A percentile compares a stretch with the other conserved stretches of the same genome.
Conservation (phyloP, 2,888 invertebrate species). For the Apoderus coryli region DNA sequence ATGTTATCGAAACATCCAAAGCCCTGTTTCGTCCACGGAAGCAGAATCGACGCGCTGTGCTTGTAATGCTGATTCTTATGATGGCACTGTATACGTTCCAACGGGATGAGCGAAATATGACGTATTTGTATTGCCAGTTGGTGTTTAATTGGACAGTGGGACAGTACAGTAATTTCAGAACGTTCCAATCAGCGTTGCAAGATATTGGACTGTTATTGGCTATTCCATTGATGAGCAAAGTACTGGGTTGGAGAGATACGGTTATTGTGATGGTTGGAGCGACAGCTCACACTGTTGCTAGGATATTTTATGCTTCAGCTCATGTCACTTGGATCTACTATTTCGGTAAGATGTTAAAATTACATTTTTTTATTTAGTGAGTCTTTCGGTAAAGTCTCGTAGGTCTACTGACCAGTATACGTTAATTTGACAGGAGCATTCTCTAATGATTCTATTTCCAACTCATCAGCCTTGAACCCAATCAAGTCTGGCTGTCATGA, state of each 20-base stretch:
- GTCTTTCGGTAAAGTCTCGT: too few relatives aligned
- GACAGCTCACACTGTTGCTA: slow-evolving; percentile 49
- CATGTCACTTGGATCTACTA: slow-evolving; percentile 43
- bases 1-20: slow-evolving; percentile 45
- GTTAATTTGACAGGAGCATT: too few relatives aligned
- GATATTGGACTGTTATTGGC: slow-evolving; percentile 55
- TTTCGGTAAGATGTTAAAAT: slow-evolving; percentile 32
- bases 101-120: slow-evolving; percentile 63
- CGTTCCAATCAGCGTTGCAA: slow-evolving; percentile 56
- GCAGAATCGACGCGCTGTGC: slow-evolving; percentile 42
- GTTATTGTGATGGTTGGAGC: slow-evolving; percentile 61
- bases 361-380: too few relatives aligned
- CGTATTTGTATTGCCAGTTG: slow-evolving; percentile 57
- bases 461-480: too few relatives aligned
- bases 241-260: slow-evolving; percentile 53
- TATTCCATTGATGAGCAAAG: slow-evolving; percentile 55
- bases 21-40: slow-evolving; percentile 40
- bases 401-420: too few relatives aligned
- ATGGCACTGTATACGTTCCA: slow-evolving; percentile 74
- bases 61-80: slow-evolving; percentile 53
- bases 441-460: too few relatives aligned
- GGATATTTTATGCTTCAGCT: slow-evolving; percentile 53
- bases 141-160: slow-evolving; percentile 58
- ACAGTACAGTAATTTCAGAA: slow-evolving; percentile 53
- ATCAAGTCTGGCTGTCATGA: too few relatives aligned